phyloP scores from a whole-genome alignment of 2,113 vertebrate genomes.

The Shinisaurus crocodilurus region DNA sequence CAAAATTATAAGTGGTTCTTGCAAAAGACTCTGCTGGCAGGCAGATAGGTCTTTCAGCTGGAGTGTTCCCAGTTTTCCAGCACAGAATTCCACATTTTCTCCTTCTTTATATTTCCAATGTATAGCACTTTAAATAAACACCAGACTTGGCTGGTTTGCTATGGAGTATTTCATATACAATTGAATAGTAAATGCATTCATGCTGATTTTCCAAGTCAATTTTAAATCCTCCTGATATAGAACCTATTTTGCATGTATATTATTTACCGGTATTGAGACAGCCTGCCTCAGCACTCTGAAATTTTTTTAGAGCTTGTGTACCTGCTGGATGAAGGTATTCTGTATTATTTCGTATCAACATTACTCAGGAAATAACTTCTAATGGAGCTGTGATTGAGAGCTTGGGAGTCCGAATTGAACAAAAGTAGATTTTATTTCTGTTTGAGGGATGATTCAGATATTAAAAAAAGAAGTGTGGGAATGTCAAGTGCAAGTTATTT shows the following conservation, averaged over 20 bases:
- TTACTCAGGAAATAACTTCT: constrained; percentile 3
- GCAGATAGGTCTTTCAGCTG: not conserved
- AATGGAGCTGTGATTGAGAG: not conserved
- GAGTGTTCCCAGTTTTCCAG: not conserved
- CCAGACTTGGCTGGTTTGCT: not conserved
- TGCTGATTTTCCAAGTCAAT: not conserved
- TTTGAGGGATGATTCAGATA: not conserved
- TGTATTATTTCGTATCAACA: not conserved
- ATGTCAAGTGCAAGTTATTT: not conserved
- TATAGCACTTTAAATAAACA: constrained; percentile 1
- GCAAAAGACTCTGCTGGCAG: not conserved
- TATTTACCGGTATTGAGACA: not conserved
- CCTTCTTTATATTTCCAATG: not conserved
- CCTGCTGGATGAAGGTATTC: not conserved
- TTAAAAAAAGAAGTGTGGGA: not conserved
- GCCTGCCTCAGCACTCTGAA: not conserved
- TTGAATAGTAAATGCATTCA: not conserved
- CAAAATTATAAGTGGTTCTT: not conserved
- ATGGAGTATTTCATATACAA: not conserved
- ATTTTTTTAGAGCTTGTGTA: not conserved
- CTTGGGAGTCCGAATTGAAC: not conserved
- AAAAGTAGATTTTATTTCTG: not conserved
- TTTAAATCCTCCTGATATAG: not conserved
- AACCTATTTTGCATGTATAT: not conserved
- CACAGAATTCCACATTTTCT: not conserved